Evolutionary conservation across 1,140 invertebrate species (phyloP), one percentile per base, ranked within the genome.

Genomic region (Parasteatoda tepidariorum): DNA sequence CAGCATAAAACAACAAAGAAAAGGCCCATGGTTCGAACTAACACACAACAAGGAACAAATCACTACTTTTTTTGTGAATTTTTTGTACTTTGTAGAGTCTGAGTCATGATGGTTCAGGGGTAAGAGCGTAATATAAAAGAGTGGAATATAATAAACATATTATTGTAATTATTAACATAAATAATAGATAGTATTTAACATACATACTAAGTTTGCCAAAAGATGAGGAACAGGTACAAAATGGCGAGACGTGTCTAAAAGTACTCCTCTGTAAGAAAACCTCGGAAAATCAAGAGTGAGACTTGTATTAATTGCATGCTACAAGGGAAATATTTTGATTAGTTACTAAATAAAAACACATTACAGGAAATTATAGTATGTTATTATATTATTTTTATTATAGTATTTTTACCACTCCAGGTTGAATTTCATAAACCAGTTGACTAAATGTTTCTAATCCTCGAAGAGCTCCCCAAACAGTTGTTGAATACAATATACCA

Each of bases 171-270:
- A n/a, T n/a, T n/a, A n/a, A n/a, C n/a, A n/a, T n/a, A n/a, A n/a
- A n/a, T n/a, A n/a, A n/a, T n/a, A n/a, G n/a, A n/a, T n/a, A n/a
- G n/a, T n/a, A n/a, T n/a, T n/a, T n/a, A n/a, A 34, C 57, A 41
- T 18, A 59, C 74, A 61, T 85, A 81, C 94, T 38, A 97, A 86
- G 0, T 92, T 94, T 59, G 91, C 87, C 9, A 92, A 85, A 24
- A 97, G 92, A 59, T 91, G 91, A 1, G 86, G 62, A 1, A 95
- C 84, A 0, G 93, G 91, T 7, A 96, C 88, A 88, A 92, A 97
- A 89, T 97, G 96, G 5, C 96, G 90, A 1, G 94, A 92, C 0
- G 95, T 96, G 87, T 97, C 96, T 22, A 97, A 86, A 28, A 97
- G 88, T 9, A 97, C 87, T 3, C 95, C 95, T 59, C 96, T 91